These are phyloP conservation scores for Egretta garzetta DNA, from an alignment of 2,113 vertebrate species.

Conservation along the genomic window DNA sequence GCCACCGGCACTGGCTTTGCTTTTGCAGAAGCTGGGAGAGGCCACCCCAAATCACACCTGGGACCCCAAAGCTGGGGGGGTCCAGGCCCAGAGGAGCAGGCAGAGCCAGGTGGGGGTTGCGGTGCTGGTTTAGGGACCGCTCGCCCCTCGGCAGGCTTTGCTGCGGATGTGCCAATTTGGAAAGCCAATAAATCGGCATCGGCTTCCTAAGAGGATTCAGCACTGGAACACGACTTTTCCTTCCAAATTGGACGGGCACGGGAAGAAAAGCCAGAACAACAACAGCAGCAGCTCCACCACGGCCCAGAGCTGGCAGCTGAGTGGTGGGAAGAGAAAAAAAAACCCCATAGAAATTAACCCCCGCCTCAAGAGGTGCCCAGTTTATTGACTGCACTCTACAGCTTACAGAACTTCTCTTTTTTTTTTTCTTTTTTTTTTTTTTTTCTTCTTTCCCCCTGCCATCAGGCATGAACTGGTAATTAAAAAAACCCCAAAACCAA, in stretches of 20 bases:
- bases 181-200: neutral
- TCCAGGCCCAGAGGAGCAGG: rapidly evolving
- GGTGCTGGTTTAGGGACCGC: rapidly evolving
- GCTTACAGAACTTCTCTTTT: constrained; percentile 36
- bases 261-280: neutral
- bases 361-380: neutral
- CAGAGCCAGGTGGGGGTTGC: rapidly evolving
- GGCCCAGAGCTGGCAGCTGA: neutral
- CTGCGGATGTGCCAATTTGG: neutral
- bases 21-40: neutral
- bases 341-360: neutral
- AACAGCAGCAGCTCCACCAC: neutral
- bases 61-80: neutral
- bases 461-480: no score
- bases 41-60: rapidly evolving
- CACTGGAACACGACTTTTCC: neutral
- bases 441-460: no score
- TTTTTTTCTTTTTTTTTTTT: no score
- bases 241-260: neutral
- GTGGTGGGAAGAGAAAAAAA: neutral
- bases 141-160: rapidly evolving
- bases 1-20: no score
- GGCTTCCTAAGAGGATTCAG: neutral
- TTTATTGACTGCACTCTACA: neutral
- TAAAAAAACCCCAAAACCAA: no score